Conservation (phyloP, 2,113 vertebrate genomes). For the Catharus bicknelli region DNA sequence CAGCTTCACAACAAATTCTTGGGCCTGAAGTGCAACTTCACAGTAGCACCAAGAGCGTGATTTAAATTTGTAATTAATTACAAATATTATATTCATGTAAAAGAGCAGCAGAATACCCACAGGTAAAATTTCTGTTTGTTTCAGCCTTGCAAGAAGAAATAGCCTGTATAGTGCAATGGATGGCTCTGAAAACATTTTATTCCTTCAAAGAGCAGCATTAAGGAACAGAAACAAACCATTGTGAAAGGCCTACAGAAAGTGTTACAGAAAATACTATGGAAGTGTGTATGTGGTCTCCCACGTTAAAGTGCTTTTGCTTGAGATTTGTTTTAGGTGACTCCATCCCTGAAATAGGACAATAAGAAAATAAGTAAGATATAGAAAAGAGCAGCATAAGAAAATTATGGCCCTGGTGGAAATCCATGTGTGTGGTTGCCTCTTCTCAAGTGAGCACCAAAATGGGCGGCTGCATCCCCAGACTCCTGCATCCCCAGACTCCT, state of each 20-base stretch:
- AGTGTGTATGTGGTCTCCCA: background rate
- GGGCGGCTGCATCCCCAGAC: background rate
- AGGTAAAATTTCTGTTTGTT: background rate
- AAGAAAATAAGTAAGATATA: background rate
- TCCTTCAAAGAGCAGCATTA: background rate
- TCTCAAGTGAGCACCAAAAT: background rate
- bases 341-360: background rate
- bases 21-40: background rate
- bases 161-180: background rate
- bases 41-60: background rate
- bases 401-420: background rate
- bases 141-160: background rate
- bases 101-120: background rate
- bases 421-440: rapidly evolving
- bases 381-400: background rate
- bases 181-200: background rate
- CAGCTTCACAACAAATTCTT: background rate
- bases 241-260: background rate
- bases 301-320: background rate
- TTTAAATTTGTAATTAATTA: conserved; percentile 2
- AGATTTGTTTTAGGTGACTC: background rate
- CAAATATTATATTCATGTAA: background rate
- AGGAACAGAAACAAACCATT: background rate
- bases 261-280: background rate
- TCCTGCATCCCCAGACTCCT: background rate